Percentiles rank a stretch among this genome's conserved stretches.
Evolutionary conservation across 2,797 vertebrate genomes (phyloP).

Genomic region (Pipistrellus pipistrellus): DNA sequence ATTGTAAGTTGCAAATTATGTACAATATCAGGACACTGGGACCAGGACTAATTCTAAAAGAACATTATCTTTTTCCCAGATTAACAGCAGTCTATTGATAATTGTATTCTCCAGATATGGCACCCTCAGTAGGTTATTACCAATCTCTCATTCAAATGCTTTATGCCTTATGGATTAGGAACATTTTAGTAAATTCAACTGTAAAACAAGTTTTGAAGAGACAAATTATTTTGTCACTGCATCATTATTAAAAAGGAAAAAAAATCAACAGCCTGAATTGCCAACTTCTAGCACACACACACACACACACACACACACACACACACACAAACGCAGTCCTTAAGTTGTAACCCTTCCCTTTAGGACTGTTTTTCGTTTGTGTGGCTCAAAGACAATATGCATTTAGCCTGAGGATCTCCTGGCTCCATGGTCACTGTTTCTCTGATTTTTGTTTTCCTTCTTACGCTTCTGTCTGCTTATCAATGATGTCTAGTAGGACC

Average conservation of each 20-base stretch:
- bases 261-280: neutral
- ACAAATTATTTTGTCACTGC: neutral
- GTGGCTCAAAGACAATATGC: neutral
- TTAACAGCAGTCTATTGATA: neutral
- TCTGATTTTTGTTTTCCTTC: slow-evolving; percentile 25
- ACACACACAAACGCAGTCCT: neutral
- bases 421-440: neutral
- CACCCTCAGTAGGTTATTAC: neutral
- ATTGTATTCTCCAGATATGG: neutral
- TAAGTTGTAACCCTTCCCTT: neutral
- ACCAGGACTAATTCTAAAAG: neutral
- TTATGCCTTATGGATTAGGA: neutral
- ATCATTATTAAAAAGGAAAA: slow-evolving; percentile 47
- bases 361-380: neutral
- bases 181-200: slow-evolving; percentile 51
- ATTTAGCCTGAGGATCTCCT: neutral
- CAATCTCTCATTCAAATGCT: neutral
- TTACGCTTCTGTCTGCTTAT: neutral
- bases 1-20: slow-evolving; percentile 15
- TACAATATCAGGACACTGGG: neutral
- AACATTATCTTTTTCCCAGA: slow-evolving; percentile 34
- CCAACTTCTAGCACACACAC: neutral
- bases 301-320: neutral
- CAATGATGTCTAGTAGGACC: neutral
- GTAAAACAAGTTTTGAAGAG: neutral